phyloP scores from a whole-genome alignment of 2,888 invertebrate species.

The Trichogramma dendrolimi region DNA sequence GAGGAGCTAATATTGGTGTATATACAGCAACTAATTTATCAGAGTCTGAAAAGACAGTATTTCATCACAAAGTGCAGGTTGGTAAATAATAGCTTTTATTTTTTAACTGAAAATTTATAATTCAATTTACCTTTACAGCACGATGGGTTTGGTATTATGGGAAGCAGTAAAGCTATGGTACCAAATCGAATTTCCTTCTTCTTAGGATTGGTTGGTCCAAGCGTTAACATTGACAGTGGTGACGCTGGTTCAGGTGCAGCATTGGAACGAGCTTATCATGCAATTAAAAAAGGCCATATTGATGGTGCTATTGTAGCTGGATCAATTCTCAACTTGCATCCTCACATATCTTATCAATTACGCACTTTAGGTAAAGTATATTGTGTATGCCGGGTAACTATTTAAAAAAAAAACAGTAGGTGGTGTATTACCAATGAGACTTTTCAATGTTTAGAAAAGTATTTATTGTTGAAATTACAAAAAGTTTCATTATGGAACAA shows the following conservation, averaged over 20 bases:
- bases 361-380: conserved; percentile 20
- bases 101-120: background rate
- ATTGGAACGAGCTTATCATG: conserved; percentile 24
- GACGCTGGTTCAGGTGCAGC: conserved; percentile 19
- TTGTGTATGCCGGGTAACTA: background rate
- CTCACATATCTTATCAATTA: conserved; percentile 29
- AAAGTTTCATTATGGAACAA: conserved; percentile 37
- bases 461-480: background rate
- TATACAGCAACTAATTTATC: conserved; percentile 28
- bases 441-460: background rate
- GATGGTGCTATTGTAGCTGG: conserved; percentile 29
- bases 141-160: conserved; percentile 29
- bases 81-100: background rate
- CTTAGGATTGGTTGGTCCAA: conserved; percentile 28
- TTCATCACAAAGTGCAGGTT: conserved; percentile 30
- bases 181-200: conserved; percentile 32
- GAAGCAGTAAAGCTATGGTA: conserved; percentile 29
- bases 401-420: background rate
- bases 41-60: conserved; percentile 30
- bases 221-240: conserved; percentile 28
- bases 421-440: too few relatives aligned
- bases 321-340: conserved; percentile 23
- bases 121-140: conserved; percentile 17
- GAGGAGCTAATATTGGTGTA: conserved; percentile 26
- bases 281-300: conserved; percentile 25